Base-by-base conservation (phyloP, 1,140 invertebrate genomes). In the Brachionus koreanus region DNA sequence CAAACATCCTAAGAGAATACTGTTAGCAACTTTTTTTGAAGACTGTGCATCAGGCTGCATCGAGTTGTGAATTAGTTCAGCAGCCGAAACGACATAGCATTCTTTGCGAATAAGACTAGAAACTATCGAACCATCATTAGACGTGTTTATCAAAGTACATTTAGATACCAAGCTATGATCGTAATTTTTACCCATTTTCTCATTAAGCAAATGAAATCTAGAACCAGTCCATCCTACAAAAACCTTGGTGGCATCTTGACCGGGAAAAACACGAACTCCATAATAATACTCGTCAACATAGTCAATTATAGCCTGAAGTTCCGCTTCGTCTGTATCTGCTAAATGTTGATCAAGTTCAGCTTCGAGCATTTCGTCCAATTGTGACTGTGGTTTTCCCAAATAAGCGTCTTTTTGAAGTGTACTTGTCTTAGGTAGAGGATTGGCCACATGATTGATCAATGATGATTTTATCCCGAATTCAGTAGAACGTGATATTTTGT, bases 191-290 rank as follows among this genome's bases (percentile, higher is more conserved):
- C 82, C 76, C 9, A 79, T 75, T 72, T 86, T 65, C 52, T 83
- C 49, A 43, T 65, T 72, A 85, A 87, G 72, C 84, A 86, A 65
- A 43, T 91, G 89, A 87, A 97, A 99, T 85, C 97, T 95, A 0
- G 97, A 96, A 0, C 96, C 98, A 10, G 99, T 96, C 98, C 97
- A 99, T n/a, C 98, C 98, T 3, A 99, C 93, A 87, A 95, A 99
- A 25, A 97, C 94, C 85, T 98, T 95, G 0, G 94, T 93, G 0
- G 97, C 96, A 88, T 99, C 97, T 90, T 99, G 97, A 72, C 96
- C 96, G 46, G 96, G 95, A 84, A 90, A 98, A 72, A 98, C 94
- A 72, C 95, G 87, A 10, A 93, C 89, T 16, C 95, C 95, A 86
- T 97, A 99, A 88, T 96, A 98, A 88, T 98, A 98, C 89, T 99